These are phyloP conservation scores for Drosophila paracracens DNA, from an alignment of 2,888 invertebrate genomes.

Conservation along the genomic window DNA sequence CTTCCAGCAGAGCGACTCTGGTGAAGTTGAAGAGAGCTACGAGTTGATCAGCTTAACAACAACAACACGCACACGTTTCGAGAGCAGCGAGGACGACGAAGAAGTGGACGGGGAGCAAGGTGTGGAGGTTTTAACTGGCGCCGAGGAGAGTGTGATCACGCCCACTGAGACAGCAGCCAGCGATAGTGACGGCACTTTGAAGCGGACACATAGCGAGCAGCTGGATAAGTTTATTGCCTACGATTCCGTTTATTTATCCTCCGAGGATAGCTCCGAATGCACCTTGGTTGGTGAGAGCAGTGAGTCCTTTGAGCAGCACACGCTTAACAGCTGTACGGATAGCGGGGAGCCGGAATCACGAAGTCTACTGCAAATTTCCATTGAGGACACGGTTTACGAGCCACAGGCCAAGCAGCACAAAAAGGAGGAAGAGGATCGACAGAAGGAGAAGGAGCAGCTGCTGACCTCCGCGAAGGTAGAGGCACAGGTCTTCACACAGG, in stretches of 20 bases:
- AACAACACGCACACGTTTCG: constrained; percentile 76
- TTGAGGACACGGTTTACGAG: constrained; percentile 82
- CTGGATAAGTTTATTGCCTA: constrained; percentile 83
- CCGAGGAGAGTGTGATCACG: constrained; percentile 24
- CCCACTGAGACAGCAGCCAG: constrained; percentile 42
- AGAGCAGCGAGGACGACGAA: constrained; percentile 74
- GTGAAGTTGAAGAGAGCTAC: constrained; percentile 72
- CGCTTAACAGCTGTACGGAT: constrained; percentile 53
- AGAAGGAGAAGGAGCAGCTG: constrained; percentile 12
- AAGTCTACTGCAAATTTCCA: constrained; percentile 83
- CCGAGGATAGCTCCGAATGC: constrained; percentile 84
- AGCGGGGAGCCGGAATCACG: constrained; percentile 61
- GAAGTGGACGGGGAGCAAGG: constrained; percentile 34
- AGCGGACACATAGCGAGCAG: constrained; percentile 63
- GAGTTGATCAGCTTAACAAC: constrained; percentile 82
- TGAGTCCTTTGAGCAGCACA: constrained; percentile 67
- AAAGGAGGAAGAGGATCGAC: constrained; percentile 25
- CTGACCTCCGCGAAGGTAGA: constrained; percentile 46
- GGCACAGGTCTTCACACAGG: constrained; percentile 75
- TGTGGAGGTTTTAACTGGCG: constrained; percentile 5
- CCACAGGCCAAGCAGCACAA: constrained; percentile 70
- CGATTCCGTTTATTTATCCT: constrained; percentile 85
- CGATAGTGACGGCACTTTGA: constrained; percentile 66
- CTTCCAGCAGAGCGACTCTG: constrained; percentile 64
- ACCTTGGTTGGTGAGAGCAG: constrained; percentile 79